A percentile compares a stretch with the other conserved stretches of the same genome.
Conservation (phyloP, 2,797 vertebrate genomes). For the Poecile montanus region DNA sequence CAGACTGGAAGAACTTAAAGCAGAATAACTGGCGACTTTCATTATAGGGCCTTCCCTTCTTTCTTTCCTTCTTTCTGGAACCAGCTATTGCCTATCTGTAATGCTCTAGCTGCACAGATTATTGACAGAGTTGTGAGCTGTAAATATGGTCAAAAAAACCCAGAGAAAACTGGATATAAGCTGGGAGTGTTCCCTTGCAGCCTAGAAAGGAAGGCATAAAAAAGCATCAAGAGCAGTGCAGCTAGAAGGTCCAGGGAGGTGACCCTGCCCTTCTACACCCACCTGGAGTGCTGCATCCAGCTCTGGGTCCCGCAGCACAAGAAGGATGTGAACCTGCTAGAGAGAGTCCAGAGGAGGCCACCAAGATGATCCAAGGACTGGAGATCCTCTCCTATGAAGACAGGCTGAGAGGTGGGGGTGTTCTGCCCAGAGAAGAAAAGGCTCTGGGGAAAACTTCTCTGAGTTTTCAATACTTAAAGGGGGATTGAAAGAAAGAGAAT, state of each 20-base stretch:
- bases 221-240: background rate
- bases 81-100: background rate
- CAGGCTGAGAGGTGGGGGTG: background rate
- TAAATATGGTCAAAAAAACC: background rate
- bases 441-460: background rate
- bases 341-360: background rate
- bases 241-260: background rate
- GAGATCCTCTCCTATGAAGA: background rate
- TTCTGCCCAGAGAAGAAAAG: background rate
- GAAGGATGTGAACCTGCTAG: background rate
- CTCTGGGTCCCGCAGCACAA: rapidly evolving
- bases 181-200: rapidly evolving
- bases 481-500: background rate
- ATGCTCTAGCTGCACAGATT: background rate
- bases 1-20: background rate
- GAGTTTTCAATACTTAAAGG: background rate
- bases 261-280: background rate
- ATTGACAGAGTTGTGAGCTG: background rate
- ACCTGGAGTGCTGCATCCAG: rapidly evolving
- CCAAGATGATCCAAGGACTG: background rate
- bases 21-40: background rate
- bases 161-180: rapidly evolving
- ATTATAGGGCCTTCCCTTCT: background rate
- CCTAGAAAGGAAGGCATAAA: background rate
- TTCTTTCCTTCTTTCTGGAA: background rate